Base-by-base conservation (phyloP, 2,113 vertebrate genomes). In the Agapornis roseicollis region DNA sequence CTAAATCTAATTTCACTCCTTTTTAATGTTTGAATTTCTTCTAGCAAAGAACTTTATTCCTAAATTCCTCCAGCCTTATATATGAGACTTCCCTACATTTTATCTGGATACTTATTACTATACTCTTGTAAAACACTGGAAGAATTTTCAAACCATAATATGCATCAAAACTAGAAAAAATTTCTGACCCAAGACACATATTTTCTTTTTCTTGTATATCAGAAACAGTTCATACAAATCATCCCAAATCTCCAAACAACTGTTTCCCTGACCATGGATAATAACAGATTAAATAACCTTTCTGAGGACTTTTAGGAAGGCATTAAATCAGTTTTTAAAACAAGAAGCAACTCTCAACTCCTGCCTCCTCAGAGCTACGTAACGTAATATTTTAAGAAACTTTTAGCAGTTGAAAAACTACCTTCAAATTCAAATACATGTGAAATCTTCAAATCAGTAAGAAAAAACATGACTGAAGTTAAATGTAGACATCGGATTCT, bases 401-500 rank as follows among this genome's bases (percentile, higher is more conserved):
- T 29, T 9, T 39, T 2, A 35, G 56, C 25, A 69, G 46, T 7
- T 55, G 22, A 81, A 88, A 37, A 83, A 29, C 44, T 61, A 65
- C 24, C 33, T 64, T n/a, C 33, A 79, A 46, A 55, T 39, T 49
- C 18, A 71, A 50, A 74, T 23, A 39, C 15, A 42, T 55, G 7
- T 50, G 35, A 85, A 88, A 23, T n/a, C 70, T 37, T 28, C n/a
- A 27, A 72, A 90, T 41, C 41, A 89, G 47, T 17, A 78, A 65
- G 35, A 93, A 94, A 78, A 73, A 64, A 27, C 22, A 85, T 17
- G 80, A 85, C 4, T 77, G 42, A 65, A 96, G 85, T 89, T 91
- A 94, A 97, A 98, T 91, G 96, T 94, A 97, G 97, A 97, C 95
- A 71, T 2, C 31, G 49, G 97, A 96, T 96, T 97, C 97, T 97